phyloP scores from a whole-genome alignment of 2,113 vertebrate species.

The Trematomus loennbergii region DNA sequence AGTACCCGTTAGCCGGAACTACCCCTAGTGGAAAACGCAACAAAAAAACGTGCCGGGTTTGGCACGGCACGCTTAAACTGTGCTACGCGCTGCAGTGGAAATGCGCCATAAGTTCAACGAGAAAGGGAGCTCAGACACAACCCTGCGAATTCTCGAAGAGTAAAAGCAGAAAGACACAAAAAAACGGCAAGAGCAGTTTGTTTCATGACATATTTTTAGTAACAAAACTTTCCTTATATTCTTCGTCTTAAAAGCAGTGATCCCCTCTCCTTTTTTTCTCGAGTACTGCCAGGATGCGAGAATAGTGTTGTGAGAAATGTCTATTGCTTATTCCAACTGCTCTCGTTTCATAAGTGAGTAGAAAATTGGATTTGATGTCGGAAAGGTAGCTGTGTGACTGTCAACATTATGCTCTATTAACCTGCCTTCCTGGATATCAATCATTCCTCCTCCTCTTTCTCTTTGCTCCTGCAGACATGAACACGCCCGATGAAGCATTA shows the following conservation, averaged over 20 bases:
- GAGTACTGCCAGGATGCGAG: background rate
- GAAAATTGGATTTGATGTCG: background rate
- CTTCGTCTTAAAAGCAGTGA: background rate
- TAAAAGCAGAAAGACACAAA: background rate
- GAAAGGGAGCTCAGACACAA: background rate
- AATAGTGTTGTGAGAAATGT: background rate
- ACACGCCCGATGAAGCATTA: slow-evolving; percentile 16
- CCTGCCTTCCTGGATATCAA: slow-evolving; percentile 7
- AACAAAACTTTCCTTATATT: background rate
- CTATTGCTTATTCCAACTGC: background rate
- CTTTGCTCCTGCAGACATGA: slow-evolving; percentile 5
- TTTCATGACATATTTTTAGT: background rate
- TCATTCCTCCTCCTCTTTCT: slow-evolving; percentile 4
- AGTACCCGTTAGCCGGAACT: too few species aligned
- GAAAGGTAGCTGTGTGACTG: background rate
- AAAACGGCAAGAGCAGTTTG: background rate
- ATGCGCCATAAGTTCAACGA: background rate
- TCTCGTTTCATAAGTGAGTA: background rate
- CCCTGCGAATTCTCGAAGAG: background rate
- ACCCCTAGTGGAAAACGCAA: too few species aligned
- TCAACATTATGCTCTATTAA: slow-evolving; percentile 27
- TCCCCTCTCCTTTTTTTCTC: background rate
- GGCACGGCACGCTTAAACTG: too few species aligned
- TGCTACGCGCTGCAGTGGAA: too few species aligned
- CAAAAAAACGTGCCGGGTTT: too few species aligned